phyloP scores from a whole-genome alignment of 2,888 invertebrate species.

The Oligia latruncula region DNA sequence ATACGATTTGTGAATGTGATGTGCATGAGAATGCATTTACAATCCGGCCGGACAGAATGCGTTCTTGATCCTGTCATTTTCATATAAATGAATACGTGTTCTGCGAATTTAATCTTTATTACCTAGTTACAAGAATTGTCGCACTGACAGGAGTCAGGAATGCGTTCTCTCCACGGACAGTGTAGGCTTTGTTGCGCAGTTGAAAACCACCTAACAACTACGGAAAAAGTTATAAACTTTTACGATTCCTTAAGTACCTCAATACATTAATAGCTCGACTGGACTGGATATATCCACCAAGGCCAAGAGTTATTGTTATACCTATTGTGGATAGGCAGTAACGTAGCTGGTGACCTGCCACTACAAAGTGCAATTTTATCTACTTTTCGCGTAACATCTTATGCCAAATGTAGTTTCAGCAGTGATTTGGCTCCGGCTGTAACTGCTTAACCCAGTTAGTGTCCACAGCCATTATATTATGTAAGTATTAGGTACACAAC shows the following conservation, averaged over 20 bases:
- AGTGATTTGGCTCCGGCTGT: conserved; percentile 47
- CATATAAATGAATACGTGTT: not conserved
- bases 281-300: not conserved
- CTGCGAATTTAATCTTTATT: not conserved
- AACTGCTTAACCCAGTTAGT: conserved; percentile 45
- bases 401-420: conserved; percentile 57
- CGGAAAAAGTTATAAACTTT: not conserved
- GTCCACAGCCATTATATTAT: conserved; percentile 2
- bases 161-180: not conserved
- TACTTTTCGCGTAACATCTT: conserved; percentile 49
- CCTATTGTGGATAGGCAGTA: conserved; percentile 18
- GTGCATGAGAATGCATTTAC: no score
- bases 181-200: not conserved
- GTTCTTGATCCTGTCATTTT: not conserved
- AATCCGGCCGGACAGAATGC: not conserved
- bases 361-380: conserved; percentile 29
- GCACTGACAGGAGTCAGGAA: not conserved
- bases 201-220: not conserved
- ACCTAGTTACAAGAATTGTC: not conserved
- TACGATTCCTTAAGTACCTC: not conserved
- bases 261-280: not conserved
- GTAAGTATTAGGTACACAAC: not conserved
- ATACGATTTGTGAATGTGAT: not conserved
- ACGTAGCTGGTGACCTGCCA: conserved; percentile 27
- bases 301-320: conserved; percentile 5